A percentile compares a stretch with the other conserved stretches of the same genome.
These are phyloP conservation scores for Sapajus apella DNA, from an alignment of 2,113 vertebrate species.

Conservation along the genomic window DNA sequence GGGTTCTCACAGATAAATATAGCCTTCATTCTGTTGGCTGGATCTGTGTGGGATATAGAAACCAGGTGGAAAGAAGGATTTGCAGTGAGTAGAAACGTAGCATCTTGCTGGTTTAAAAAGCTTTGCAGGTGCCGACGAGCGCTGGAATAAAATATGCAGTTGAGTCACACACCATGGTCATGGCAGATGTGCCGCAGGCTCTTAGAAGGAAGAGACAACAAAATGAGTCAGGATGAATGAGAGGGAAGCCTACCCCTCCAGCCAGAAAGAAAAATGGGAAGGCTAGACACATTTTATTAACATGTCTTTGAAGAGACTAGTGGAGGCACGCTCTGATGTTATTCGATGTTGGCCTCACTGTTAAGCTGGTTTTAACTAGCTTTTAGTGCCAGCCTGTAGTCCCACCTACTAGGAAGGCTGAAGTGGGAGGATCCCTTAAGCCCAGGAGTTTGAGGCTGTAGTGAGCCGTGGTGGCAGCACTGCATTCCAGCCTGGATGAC, in stretches of 20 bases:
- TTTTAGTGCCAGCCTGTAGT: not conserved
- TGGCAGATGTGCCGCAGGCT: not conserved
- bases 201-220: not conserved
- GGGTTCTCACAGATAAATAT: not conserved
- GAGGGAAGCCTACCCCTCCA: not conserved
- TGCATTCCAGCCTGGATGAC: not conserved
- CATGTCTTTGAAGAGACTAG: not conserved
- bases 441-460: not conserved
- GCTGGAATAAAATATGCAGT: not conserved
- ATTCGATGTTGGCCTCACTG: accelerated
- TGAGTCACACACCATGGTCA: not conserved
- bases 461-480: not conserved
- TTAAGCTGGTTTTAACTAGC: no score
- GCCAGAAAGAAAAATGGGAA: not conserved
- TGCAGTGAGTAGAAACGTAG: accelerated
- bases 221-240: not conserved
- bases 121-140: not conserved
- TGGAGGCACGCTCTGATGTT: accelerated
- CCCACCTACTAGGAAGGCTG: not conserved
- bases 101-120: not conserved
- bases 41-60: not conserved
- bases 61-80: not conserved
- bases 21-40: not conserved
- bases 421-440: not conserved
- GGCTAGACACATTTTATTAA: not conserved